Base-by-base conservation (phyloP, 2,888 invertebrate genomes). In the Polydrusus tereticollis region DNA sequence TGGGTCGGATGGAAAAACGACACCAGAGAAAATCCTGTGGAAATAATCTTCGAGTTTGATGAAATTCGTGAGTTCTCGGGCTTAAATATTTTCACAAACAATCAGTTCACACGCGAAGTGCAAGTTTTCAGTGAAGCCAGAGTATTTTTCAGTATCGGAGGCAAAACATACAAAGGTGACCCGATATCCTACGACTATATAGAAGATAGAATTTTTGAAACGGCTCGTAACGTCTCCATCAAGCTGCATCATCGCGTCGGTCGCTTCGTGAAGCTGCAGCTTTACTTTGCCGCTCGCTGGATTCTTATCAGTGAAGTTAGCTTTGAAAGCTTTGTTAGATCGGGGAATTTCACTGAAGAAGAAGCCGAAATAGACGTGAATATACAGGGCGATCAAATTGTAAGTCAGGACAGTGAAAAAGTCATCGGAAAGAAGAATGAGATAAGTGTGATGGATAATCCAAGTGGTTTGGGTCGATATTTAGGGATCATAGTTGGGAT, bases 1-100 rank as follows among this genome's bases (percentile, higher is more conserved):
- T 97, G 96, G 97, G 92, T 97, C 29, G 96, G 96, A 0, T 97
- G 96, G 96, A 89, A 91, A 80, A 94, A 94, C 84, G 93, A 94
- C 82, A 90, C 92, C 1, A 87, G 90, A 2, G 86, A 87, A 47
- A 86, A 87, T 79, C 90, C 92, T 0, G 89, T 93, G 0, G 90
- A 91, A 78, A 87, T 94, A 77, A 88, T 88, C 70, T 93, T 93
- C 87, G 94, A 95, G 84, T 97, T 97, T 86, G 96, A 96, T 83
- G 89, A 90, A 81, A 92, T 95, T 70, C 88, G 96, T 14, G 96
- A 96, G 85, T 96, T 97, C 87, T 92, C 92, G 52, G 90, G 91
- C 1, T 90, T 96, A 29, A 91, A 93, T 81, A 88, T 97, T 67
- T 93, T 90, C 86, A 92, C 92, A 85, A 96, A 94, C 86, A 97